A percentile compares a stretch with the other conserved stretches of the same genome.
These are phyloP conservation scores for Prosopocoilus inquinatus DNA, from an alignment of 2,888 invertebrate species.

Conservation along the genomic window DNA sequence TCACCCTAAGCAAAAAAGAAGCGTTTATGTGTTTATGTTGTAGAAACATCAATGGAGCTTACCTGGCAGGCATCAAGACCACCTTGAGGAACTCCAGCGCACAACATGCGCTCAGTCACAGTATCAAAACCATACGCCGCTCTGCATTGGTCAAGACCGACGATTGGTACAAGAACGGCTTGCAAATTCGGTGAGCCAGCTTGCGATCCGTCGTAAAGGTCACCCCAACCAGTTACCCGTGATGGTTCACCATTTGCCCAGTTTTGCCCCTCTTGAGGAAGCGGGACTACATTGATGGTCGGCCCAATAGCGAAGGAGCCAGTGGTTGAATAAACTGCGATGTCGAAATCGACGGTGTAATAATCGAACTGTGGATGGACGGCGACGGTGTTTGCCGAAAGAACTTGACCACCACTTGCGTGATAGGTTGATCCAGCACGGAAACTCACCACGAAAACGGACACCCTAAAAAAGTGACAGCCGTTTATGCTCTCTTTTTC, in stretches of 20 bases:
- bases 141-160: not conserved
- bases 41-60: too few species aligned
- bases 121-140: not conserved
- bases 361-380: not conserved
- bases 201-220: too few species aligned
- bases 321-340: not conserved
- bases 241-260: not conserved
- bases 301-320: not conserved
- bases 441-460: slow-evolving; percentile 7
- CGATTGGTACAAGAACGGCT: not conserved
- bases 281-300: not conserved
- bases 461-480: not conserved
- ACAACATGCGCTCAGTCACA: not conserved
- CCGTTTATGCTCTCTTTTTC: not conserved
- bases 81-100: not conserved
- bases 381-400: not conserved
- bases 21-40: not conserved
- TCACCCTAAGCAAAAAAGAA: not conserved
- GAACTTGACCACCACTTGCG: slow-evolving; percentile 12
- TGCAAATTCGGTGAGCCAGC: not conserved
- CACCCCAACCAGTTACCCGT: not conserved
- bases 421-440: slow-evolving; percentile 21
- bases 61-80: slow-evolving; percentile 6
- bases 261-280: not conserved
- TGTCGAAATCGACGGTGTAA: not conserved